Conservation (phyloP, 2,888 invertebrate genomes). For the Andrena praecox region DNA sequence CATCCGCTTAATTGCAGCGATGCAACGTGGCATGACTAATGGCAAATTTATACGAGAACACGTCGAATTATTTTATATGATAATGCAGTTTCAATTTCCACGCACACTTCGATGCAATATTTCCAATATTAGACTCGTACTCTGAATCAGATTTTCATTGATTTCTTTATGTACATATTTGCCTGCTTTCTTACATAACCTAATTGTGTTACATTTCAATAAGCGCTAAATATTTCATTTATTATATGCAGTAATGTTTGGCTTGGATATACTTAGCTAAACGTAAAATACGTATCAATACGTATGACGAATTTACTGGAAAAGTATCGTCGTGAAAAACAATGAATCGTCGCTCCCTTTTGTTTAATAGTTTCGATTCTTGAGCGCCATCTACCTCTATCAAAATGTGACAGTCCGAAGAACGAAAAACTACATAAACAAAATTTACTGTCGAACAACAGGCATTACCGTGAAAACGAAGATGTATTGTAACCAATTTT, state of each 20-base stretch:
- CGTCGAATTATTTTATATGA: neutral
- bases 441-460: conserved; percentile 20
- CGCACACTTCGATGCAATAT: neutral
- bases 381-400: conserved; percentile 28
- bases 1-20: conserved; percentile 6
- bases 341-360: conserved; percentile 36
- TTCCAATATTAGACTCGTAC: neutral
- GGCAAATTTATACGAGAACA: neutral
- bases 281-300: neutral
- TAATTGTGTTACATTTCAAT: neutral
- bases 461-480: neutral
- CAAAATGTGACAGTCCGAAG: conserved; percentile 23
- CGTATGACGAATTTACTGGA: conserved; percentile 9
- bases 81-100: neutral
- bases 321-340: conserved; percentile 32
- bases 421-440: neutral
- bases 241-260: neutral
- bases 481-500: neutral
- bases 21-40: neutral
- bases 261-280: neutral
- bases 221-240: neutral
- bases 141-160: neutral
- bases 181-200: conserved; percentile 13
- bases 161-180: neutral
- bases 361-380: conserved; percentile 32